Conservation (phyloP, 2,113 vertebrate species). For the Cairina moschata region DNA sequence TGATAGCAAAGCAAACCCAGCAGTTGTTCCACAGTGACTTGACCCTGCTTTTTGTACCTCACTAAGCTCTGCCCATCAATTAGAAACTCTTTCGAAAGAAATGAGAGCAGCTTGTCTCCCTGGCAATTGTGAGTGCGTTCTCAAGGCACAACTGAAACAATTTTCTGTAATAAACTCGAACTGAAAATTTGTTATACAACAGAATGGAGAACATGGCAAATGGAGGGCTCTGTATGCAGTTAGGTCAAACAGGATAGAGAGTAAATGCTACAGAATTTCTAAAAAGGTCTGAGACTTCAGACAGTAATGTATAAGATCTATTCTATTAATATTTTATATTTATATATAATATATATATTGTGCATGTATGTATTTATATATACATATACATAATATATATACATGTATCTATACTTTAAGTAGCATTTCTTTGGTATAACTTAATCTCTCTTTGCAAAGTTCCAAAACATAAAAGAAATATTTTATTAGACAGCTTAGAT, state of each 20-base stretch:
- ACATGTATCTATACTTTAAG: background rate
- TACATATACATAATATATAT: background rate
- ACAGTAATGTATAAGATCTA: background rate
- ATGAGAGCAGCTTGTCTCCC: conserved; percentile 67
- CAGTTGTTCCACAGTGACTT: conserved; percentile 2
- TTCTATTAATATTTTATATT: background rate
- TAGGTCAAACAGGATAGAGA: background rate
- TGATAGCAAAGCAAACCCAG: conserved; percentile 41
- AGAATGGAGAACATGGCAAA: background rate
- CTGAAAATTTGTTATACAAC: conserved; percentile 32
- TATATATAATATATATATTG: fast-evolving
- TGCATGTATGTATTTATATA: background rate
- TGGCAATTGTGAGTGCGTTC: conserved; percentile 9
- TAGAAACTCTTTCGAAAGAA: conserved; percentile 60
- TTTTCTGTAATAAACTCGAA: background rate
- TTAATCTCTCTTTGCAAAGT: background rate
- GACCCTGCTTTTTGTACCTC: conserved; percentile 45
- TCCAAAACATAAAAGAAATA: background rate
- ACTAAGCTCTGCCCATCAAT: conserved; percentile 63
- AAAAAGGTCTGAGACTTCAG: background rate
- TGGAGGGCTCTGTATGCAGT: background rate
- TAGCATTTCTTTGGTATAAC: background rate
- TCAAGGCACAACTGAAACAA: conserved; percentile 38
- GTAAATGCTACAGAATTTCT: background rate
- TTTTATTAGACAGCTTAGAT: background rate